Evolutionary conservation across 53 echinoderm and acorn worm species (phyloP).

Genomic region (Paracentrotus lividus): DNA sequence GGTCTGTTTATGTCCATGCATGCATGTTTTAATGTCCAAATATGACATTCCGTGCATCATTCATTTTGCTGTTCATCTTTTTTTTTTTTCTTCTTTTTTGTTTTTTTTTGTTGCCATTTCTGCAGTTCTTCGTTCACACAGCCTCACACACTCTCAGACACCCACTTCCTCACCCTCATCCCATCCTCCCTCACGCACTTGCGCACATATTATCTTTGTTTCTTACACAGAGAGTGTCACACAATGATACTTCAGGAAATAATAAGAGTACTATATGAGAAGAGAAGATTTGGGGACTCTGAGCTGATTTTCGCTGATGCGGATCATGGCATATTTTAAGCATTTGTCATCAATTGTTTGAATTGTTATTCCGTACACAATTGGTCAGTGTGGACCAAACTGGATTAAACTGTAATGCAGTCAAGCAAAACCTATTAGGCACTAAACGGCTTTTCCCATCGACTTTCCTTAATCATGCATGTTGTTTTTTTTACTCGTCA

Average conservation of each 20-base stretch:
- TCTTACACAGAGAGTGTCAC: not conserved
- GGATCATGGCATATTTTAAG: slow-evolving; percentile 28
- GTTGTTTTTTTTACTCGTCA: not conserved
- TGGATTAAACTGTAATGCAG: slow-evolving; percentile 15
- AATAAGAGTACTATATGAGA: not conserved
- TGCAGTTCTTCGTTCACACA: not conserved
- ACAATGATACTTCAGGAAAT: slow-evolving; percentile 11
- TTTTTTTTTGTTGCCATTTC: not conserved
- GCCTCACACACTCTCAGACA: too few species aligned
- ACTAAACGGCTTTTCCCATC: slow-evolving; percentile 3
- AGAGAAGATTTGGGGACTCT: slow-evolving; percentile 14
- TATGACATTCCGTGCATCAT: not conserved
- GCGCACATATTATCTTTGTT: slow-evolving; percentile 1
- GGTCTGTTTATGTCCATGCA: too few species aligned
- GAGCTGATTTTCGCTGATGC: slow-evolving; percentile 48
- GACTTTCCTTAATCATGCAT: not conserved
- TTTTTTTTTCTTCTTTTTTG: not conserved
- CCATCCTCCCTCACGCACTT: not conserved
- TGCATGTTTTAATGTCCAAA: too few species aligned
- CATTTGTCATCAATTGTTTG: slow-evolving; percentile 36
- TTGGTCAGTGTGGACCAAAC: slow-evolving; percentile 45
- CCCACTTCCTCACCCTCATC: too few species aligned
- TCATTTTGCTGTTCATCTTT: not conserved
- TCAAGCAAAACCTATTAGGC: slow-evolving; percentile 18
- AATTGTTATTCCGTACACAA: slow-evolving; percentile 32